Conservation (phyloP, 2,888 invertebrate genomes). For the Allacma fusca region DNA sequence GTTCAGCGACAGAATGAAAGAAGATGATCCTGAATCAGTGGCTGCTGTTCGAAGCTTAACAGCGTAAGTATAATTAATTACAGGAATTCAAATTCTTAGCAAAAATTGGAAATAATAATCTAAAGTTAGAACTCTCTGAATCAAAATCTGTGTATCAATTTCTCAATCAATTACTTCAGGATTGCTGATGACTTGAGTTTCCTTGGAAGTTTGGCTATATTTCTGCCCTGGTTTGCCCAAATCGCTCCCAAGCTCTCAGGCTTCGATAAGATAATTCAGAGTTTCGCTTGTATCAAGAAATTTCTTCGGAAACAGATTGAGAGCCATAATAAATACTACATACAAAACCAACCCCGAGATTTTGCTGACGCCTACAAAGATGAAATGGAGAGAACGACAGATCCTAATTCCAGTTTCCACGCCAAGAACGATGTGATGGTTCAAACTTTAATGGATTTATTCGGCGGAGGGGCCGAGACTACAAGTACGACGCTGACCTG, state of each 20-base stretch:
- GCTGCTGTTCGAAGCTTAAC: neutral
- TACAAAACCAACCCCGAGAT: neutral
- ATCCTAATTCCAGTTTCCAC: neutral
- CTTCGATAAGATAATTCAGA: neutral
- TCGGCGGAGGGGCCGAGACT: slow-evolving; percentile 11
- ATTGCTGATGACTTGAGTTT: neutral
- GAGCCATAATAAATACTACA: neutral
- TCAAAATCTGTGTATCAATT: no score
- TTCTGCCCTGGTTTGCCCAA: no score
- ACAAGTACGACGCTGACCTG: neutral
- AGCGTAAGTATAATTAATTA: neutral
- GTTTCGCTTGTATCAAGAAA: neutral
- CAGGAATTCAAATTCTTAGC: no score
- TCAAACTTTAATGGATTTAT: neutral
- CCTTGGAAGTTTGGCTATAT: no score
- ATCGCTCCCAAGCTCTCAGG: no score
- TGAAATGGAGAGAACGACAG: neutral
- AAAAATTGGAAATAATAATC: no score
- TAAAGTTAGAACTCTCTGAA: no score
- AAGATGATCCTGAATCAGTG: neutral
- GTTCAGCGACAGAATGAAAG: neutral
- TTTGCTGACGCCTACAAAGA: neutral
- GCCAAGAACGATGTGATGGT: neutral
- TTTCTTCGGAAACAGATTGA: neutral
- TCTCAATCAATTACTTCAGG: no score